Evolutionary conservation across 2,113 vertebrate genomes (phyloP).

Genomic region (Microtus montanus): DNA sequence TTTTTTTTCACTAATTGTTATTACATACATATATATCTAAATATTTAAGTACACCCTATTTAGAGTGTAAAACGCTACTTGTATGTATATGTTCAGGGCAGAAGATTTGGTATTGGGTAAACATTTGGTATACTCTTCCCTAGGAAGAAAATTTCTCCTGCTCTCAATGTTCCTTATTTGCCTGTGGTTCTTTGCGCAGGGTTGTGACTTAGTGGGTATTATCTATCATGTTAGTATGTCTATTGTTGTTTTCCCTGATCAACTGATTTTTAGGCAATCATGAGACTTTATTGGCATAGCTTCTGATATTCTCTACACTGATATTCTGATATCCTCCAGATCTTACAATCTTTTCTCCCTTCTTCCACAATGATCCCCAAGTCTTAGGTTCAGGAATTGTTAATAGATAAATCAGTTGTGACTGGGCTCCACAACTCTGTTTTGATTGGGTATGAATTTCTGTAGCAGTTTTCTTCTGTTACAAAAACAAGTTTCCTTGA

Average conservation of each 20-base stretch:
- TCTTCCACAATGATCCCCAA: background rate
- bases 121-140: background rate
- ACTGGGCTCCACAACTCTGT: background rate
- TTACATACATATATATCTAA: background rate
- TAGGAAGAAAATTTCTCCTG: background rate
- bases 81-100: background rate
- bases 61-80: background rate
- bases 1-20: background rate
- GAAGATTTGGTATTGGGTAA: background rate
- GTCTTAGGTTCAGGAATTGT: background rate
- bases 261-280: background rate
- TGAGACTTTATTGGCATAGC: background rate
- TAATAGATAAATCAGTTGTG: background rate
- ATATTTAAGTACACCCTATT: background rate
- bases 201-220: background rate
- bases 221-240: background rate
- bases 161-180: background rate
- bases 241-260: background rate
- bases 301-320: background rate
- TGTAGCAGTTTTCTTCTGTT: background rate
- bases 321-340: background rate
- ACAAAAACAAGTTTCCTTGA: background rate
- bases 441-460: background rate
- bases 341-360: background rate
- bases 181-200: background rate